These are phyloP conservation scores for Nebria brevicollis DNA, from an alignment of 2,888 invertebrate species.

Conservation along the genomic window DNA sequence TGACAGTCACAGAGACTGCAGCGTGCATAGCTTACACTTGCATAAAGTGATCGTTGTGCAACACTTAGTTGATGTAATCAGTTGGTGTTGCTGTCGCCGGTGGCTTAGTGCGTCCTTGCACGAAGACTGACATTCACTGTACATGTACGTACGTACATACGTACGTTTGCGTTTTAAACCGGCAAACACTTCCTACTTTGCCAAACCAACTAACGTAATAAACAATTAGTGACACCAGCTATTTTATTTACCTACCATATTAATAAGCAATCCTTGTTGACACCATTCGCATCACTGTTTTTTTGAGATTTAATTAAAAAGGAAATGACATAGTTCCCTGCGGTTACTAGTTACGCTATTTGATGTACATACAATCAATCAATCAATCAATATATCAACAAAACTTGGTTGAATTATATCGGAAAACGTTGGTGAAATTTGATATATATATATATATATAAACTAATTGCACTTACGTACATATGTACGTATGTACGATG, in stretches of 20 bases:
- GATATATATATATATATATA: no score
- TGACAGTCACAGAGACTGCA: constrained; percentile 3
- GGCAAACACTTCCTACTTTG: background rate
- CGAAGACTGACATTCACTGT: constrained; percentile 51
- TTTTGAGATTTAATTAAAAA: no score
- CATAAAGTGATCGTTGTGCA: constrained; percentile 48
- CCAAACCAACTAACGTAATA: background rate
- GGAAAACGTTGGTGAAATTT: no score
- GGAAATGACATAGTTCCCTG: no score
- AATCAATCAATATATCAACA: no score
- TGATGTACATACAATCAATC: no score
- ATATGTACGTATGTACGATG: no score
- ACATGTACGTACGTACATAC: constrained; percentile 19
- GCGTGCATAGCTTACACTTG: background rate
- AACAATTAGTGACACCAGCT: background rate
- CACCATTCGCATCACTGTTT: no score
- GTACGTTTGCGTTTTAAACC: background rate
- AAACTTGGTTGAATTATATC: no score
- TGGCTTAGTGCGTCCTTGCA: constrained; percentile 51
- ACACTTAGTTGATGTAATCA: constrained; percentile 51
- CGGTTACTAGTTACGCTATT: no score
- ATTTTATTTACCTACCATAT: background rate
- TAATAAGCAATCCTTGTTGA: background rate
- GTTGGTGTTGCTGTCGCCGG: constrained; percentile 48
- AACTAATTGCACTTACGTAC: no score